Evolutionary conservation across 2,888 invertebrate genomes (phyloP).

Genomic region (Amblyjoppa fuscipennis): DNA sequence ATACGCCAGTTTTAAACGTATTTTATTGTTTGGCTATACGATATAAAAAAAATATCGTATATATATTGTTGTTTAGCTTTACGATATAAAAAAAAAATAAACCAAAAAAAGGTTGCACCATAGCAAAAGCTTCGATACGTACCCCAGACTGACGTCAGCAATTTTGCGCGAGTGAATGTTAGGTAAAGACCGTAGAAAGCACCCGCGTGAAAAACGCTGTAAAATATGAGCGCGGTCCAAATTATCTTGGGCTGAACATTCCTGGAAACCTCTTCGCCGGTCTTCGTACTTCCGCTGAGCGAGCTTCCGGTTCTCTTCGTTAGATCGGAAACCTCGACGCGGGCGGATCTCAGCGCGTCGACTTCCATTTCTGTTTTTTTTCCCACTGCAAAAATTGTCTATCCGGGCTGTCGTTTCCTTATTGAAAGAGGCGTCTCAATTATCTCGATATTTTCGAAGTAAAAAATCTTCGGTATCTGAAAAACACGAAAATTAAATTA

Average conservation of each 20-base stretch:
- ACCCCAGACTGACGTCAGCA: conserved; percentile 91
- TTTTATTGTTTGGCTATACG: too few species aligned
- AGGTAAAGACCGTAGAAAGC: conserved; percentile 90
- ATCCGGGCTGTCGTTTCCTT: too few species aligned
- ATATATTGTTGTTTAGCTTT: too few species aligned
- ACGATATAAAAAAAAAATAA: too few species aligned
- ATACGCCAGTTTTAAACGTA: too few species aligned
- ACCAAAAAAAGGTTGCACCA: too few species aligned
- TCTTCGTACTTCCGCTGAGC: conserved; percentile 49
- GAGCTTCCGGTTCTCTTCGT: conserved; percentile 68
- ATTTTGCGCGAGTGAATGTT: conserved; percentile 87
- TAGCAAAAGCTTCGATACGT: conserved; percentile 83
- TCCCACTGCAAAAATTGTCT: too few species aligned
- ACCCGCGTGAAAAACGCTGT: conserved; percentile 90
- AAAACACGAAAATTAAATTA: too few species aligned
- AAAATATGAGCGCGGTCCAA: conserved; percentile 91
- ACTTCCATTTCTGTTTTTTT: conserved; percentile 55
- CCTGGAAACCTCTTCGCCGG: conserved; percentile 20
- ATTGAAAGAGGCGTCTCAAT: too few species aligned
- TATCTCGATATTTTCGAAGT: too few species aligned
- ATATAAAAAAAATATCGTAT: too few species aligned
- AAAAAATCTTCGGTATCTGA: too few species aligned
- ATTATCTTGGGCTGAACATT: conserved; percentile 86
- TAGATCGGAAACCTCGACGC: conserved; percentile 85
- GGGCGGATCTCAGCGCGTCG: conserved; percentile 31